Evolutionary conservation across 1,140 invertebrate genomes (phyloP).

Genomic region (Zaprionus ornatus): DNA sequence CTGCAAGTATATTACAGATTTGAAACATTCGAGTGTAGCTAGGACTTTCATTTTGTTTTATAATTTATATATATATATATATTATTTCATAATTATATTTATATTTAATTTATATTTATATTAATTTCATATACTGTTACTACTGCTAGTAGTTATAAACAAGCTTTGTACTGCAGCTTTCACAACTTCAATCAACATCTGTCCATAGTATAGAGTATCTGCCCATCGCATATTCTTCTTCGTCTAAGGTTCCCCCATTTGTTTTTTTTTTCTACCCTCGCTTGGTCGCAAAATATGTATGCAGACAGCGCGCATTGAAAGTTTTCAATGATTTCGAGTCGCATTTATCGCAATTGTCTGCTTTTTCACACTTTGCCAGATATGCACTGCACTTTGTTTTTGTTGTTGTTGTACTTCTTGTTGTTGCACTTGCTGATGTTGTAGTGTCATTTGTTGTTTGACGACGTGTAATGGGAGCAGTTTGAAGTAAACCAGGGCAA

Average conservation of each 20-base stretch:
- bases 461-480: conserved; percentile 25
- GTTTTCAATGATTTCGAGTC: conserved; percentile 73
- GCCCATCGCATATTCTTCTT: neutral
- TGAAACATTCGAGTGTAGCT: too few relatives aligned
- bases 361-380: conserved; percentile 50
- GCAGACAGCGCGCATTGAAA: conserved; percentile 71
- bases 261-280: conserved; percentile 8
- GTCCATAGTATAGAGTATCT: neutral
- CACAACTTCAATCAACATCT: neutral
- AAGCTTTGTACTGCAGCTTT: neutral
- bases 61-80: too few relatives aligned
- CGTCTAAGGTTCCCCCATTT: neutral
- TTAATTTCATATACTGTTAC: too few relatives aligned
- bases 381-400: conserved; percentile 31
- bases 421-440: conserved; percentile 10
- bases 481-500: conserved; percentile 19
- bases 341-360: conserved; percentile 77
- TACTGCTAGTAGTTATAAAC: too few relatives aligned
- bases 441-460: conserved; percentile 24
- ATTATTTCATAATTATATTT: too few relatives aligned
- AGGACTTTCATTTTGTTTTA: too few relatives aligned
- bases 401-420: neutral
- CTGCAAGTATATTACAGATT: too few relatives aligned
- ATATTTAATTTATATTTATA: too few relatives aligned
- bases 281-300: conserved; percentile 58